Conservation (phyloP, 2,888 invertebrate species). For the Orgyia antiqua region DNA sequence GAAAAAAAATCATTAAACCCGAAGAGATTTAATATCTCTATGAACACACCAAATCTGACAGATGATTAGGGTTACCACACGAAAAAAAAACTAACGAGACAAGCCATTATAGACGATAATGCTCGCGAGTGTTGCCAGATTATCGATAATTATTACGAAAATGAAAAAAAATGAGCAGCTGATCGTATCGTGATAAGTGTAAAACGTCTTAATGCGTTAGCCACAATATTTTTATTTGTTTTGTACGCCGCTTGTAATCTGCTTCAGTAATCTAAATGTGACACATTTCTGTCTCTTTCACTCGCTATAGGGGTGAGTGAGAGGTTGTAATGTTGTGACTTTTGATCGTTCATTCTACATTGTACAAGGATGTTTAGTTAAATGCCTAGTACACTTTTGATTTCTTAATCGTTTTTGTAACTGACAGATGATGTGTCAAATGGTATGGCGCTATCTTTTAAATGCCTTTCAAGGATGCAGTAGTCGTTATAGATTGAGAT, state of each 20-base stretch:
- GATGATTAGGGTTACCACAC: conserved; percentile 71
- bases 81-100: conserved; percentile 58
- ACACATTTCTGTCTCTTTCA: conserved; percentile 39
- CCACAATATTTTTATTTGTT: conserved; percentile 73
- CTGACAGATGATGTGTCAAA: conserved; percentile 49
- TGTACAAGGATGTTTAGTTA: conserved; percentile 45
- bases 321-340: conserved; percentile 51
- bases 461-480: conserved; percentile 11
- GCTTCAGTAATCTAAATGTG: conserved; percentile 53
- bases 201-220: conserved; percentile 72
- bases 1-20: conserved; percentile 53
- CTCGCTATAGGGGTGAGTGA: conserved; percentile 28
- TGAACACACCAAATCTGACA: conserved; percentile 71
- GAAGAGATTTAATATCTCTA: conserved; percentile 47
- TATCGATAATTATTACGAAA: conserved; percentile 75
- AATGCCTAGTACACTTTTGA: conserved; percentile 43
- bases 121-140: conserved; percentile 69
- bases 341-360: conserved; percentile 61
- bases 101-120: conserved; percentile 59
- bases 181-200: conserved; percentile 61
- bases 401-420: conserved; percentile 53
- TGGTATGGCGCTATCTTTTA: conserved; percentile 23
- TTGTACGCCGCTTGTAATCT: conserved; percentile 54
- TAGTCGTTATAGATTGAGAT: conserved; percentile 9
- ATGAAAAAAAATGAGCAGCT: conserved; percentile 34